Conservation (phyloP, 2,888 invertebrate species). For the Drosophila subsilvestris region DNA sequence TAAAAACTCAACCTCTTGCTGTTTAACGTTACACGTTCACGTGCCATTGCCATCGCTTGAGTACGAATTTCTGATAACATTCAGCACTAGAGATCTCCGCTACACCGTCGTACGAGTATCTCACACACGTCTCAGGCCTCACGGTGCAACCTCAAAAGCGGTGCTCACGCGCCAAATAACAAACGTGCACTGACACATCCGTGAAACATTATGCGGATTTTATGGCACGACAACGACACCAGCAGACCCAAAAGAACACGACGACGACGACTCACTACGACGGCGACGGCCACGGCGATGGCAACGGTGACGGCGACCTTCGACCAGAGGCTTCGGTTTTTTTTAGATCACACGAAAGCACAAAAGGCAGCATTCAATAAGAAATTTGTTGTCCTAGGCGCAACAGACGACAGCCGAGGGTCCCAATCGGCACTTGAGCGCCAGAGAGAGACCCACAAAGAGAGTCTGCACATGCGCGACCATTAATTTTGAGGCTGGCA, state of each 20-base stretch:
- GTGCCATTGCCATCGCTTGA: neutral
- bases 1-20: neutral
- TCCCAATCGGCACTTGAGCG: conserved; percentile 37
- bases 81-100: conserved; percentile 29
- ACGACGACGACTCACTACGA: neutral
- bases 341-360: conserved; percentile 69
- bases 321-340: conserved; percentile 46
- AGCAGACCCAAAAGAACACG: neutral
- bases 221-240: conserved; percentile 68
- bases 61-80: neutral
- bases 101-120: conserved; percentile 13
- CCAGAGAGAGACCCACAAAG: conserved; percentile 20
- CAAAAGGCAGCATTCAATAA: conserved; percentile 64
- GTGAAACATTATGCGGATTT: conserved; percentile 82
- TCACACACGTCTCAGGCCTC: neutral
- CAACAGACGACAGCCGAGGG: conserved; percentile 62
- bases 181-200: conserved; percentile 82
- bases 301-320: conserved; percentile 42
- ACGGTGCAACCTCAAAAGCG: conserved; percentile 20
- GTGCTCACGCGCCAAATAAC: conserved; percentile 79
- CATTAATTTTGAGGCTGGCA: conserved; percentile 57
- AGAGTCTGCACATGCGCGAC: conserved; percentile 58
- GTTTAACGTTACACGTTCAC: conserved; percentile 21
- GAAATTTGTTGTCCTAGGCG: conserved; percentile 82
- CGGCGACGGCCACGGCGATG: neutral